Evolutionary conservation across 1,140 invertebrate genomes (phyloP), one percentile per base, ranked within the genome.

Genomic region (Holcopasites calliopsidis): DNA sequence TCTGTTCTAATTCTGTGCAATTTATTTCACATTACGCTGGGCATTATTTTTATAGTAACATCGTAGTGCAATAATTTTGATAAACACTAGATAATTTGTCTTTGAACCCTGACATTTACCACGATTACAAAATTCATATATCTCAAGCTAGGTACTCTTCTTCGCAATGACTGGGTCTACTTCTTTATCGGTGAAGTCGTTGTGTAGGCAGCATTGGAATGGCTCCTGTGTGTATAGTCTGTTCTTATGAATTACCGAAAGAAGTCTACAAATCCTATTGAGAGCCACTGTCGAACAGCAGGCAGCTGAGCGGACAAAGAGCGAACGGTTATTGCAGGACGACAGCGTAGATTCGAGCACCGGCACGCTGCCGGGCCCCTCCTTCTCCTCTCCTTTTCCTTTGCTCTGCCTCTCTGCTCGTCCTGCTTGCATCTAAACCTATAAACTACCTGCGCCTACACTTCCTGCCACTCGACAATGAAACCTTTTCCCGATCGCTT

Each of bases 291-390:
- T 57, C 71, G 66, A 78, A 84, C 86, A 87, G 84, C 80, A 91
- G 90, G 89, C 88, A 90, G 88, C 88, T 90, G 89, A 90, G 82
- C 88, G 88, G 87, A 91, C 88, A 90, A 90, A 90, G 90, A 90
- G 85, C 85, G 85, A 90, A 90, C 86, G 85, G 88, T 90, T 86
- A 90, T 89, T 91, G 86, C 88, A 89, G 84, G 84, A 86, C 84
- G 84, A 85, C 85, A 86, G 81, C 77, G 77, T 76, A 85, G 81
- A 85, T 73, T 79, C 82, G 77, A 83, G 79, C 79, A 77, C 61
- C 72, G 77, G 74, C 77, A 83, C 79, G 76, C 73, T 77, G 76
- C 61, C 76, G 64, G 44, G 58, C 76, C 80, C 44, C 65, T 54
- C 54, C 57, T n/a, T 79, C 80, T 83, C 74, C 28, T 55, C 26